Evolutionary conservation across 2,113 vertebrate species (phyloP), one percentile per base, ranked within the genome.

Genomic region (Eira barbara): DNA sequence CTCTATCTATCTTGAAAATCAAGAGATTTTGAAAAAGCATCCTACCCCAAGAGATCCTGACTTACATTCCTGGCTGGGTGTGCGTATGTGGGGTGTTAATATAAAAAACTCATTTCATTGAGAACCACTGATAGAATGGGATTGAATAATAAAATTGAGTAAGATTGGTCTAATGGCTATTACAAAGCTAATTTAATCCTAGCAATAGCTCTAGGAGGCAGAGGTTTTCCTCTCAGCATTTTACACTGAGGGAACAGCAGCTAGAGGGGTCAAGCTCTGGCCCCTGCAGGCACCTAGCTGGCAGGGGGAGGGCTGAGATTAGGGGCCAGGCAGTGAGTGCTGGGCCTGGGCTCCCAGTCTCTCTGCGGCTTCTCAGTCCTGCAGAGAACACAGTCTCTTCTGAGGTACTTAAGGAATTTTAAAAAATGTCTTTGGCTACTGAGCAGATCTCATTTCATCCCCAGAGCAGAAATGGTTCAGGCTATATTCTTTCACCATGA

Each of bases 141-240:
- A 83, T 27, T 95, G 39, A 95, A 87, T 15, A 61, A 92, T 52
- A 79, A 94, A 95, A 89, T 20, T 89, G 63, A 89, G 6, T 47
- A 80, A 95, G 83, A 74, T 29, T 31, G 42, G 39, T 57, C 47
- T 90, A 45, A 91, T n/a, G n/a, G 81, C 20, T 12, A 63, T 79
- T 95, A 76, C 18, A 78, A 80, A 88, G 25, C 17, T 69, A 52
- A 23, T n/a, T 74, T 55, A 80, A 74, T 81, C 36, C 14, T 57
- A 85, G 34, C 42, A 55, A 11, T 31, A 92, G 86, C 36, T 80
- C 45, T 67, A 79, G 52, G 47, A 59, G 42, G 55, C 0, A 88
- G 31, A 78, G 42, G 7, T 88, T 92, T 79, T 39, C 59, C 15
- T 85, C 27, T 59, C 4, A 79, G 31, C 21, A 67, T 61, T 96